Conservation (phyloP, 2,888 invertebrate species). For the Euspilapteryx auroguttella region DNA sequence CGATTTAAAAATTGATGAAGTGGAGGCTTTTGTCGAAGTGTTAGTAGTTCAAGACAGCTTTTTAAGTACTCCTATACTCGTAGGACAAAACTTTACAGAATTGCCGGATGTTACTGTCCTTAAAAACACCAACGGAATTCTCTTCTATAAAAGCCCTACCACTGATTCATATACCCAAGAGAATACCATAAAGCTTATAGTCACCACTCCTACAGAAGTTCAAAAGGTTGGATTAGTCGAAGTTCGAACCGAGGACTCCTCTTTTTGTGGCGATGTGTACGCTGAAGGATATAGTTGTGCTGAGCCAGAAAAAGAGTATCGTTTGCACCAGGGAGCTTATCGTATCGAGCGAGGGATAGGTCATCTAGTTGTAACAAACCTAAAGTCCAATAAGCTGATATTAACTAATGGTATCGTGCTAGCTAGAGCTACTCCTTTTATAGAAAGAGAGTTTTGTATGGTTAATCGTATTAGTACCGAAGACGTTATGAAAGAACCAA, state of each 20-base stretch:
- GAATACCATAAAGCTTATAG: constrained; percentile 1
- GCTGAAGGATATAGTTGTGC: constrained; percentile 6
- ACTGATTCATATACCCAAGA: constrained; percentile 3
- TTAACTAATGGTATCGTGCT: no score
- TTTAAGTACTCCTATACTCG: neutral
- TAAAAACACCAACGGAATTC: constrained; percentile 3
- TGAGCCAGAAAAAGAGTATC: constrained; percentile 7
- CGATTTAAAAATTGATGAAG: constrained; percentile 5
- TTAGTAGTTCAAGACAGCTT: constrained; percentile 1
- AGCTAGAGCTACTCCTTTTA: no score
- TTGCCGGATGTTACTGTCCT: constrained; percentile 1
- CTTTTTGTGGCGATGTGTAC: constrained; percentile 8
- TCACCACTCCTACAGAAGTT: constrained; percentile 1
- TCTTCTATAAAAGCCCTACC: constrained; percentile 8
- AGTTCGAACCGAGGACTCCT: neutral
- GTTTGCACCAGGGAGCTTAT: no score
- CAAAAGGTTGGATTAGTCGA: neutral
- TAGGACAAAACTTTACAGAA: constrained; percentile 5
- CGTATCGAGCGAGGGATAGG: no score
- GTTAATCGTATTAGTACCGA: no score
- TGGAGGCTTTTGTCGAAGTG: constrained; percentile 1
- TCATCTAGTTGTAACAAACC: no score
- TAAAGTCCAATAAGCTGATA: no score
- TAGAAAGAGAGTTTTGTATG: no score
- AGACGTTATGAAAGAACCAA: no score